Base-by-base conservation (phyloP, 1,140 invertebrate genomes). In the Ericerus pela region DNA sequence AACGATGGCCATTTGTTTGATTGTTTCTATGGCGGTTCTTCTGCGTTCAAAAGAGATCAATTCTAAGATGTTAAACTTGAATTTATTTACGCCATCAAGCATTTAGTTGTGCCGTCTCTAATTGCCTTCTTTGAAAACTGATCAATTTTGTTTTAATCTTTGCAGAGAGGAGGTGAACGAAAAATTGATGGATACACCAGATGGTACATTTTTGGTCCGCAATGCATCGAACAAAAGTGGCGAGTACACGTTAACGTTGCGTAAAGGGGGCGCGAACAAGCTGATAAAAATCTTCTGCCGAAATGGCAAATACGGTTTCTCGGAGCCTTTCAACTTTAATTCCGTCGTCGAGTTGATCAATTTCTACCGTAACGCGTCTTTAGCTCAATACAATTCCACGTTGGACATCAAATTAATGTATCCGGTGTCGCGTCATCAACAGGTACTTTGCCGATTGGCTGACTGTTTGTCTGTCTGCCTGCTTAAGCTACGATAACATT, bases 171-270 rank as follows among this genome's bases (percentile, higher is more conserved):
- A 95, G 68, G 93, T 92, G 0, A 91, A 91, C 69, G 88, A 94
- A 66, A 87, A 88, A 68, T 73, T 98, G 62, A 80, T 83, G 60
- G 88, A 95, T 66, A 81, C 82, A 20, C 80, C 83, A 14, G 93
- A 97, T 72, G 95, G 95, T 10, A 95, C 93, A 27, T 98, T 96
- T 70, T 73, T 96, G 47, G 93, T 98, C 16, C 80, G 95, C 11
- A 88, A 97, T 75, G 89, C 94, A 12, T 88, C 88, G 2, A 93
- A 84, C 57, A 90, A 90, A 70, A 81, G 84, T 64, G 89, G 83
- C 20, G 84, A 88, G 64, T 75, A 73, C 29, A 97, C 94, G 2
- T 70, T 97, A 54, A 97, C 94, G 2, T 74, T 98, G 14, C 78
- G 89, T 51, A 94, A 95, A 76, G 91, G 89, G 59, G 92, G 93